Conservation (phyloP, 2,113 vertebrate genomes). For the Sterna hirundo region DNA sequence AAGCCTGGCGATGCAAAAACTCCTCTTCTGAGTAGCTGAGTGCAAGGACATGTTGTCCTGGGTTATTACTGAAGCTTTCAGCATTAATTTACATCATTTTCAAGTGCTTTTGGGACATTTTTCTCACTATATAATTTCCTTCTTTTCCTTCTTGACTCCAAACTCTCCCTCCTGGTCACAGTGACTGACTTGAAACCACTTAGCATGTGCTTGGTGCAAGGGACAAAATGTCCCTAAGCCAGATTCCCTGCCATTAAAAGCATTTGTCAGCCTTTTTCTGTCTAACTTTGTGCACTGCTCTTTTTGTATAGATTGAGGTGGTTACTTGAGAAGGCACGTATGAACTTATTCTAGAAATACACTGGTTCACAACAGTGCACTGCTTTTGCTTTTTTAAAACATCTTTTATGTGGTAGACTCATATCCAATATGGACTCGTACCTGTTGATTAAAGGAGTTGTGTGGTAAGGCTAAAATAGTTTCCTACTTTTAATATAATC, state of each 20-base stretch:
- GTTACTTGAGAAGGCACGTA: not conserved
- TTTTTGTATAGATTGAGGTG: not conserved
- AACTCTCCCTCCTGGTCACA: not conserved
- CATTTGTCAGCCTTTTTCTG: not conserved
- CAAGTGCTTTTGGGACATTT: conserved; percentile 8
- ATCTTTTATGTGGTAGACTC: not conserved
- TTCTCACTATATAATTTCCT: not conserved
- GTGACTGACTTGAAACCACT: not conserved
- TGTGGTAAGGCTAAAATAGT: not conserved
- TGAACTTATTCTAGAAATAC: not conserved
- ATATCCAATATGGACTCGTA: not conserved
- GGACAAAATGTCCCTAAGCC: not conserved
- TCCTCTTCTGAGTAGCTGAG: not conserved
- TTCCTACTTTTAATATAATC: not conserved
- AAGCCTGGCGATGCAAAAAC: not conserved
- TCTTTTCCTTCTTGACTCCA: not conserved
- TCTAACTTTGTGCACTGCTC: not conserved
- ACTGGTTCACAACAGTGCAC: not conserved
- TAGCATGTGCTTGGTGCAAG: not conserved
- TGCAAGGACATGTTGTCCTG: not conserved
- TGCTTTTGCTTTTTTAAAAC: not conserved
- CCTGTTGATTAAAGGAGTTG: not conserved
- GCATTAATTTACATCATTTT: conserved; percentile 33
- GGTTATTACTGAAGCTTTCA: conserved; percentile 20
- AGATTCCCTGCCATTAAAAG: not conserved